Evolutionary conservation across 2,888 invertebrate genomes (phyloP), one percentile per base, ranked within the genome.

Genomic region (Pristionchus exspectatus): DNA sequence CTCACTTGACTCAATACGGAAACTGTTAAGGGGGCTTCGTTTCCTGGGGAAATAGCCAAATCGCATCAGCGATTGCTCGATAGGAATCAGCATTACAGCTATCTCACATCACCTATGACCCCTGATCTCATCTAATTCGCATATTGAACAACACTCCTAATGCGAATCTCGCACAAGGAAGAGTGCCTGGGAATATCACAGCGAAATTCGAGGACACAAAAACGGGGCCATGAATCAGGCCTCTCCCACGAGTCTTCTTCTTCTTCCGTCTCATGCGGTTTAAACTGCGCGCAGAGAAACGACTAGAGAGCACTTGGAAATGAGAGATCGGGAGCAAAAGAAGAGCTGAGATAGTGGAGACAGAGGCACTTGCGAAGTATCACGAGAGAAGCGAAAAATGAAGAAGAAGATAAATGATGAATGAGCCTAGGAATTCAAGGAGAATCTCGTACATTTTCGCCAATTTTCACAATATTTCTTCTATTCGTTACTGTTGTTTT

Each of bases 1-100:
- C 38, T 74, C 74, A n/a, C 50, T 81, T 50, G 50, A 81, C 81
- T 81, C 81, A 81, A 81, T 81, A 54, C 81, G 81, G 81, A 81
- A 81, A 81, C n/a, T 44, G 81, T 54, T 81, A 81, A 81, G 81
- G 38, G 72, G n/a, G 77, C 9, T 30, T 66, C n/a, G 12, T n/a
- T 27, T 63, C 63, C 63, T n/a, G 18, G 59, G 27, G 10, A 30
- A 10, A n/a, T 4, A 33, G 10, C 33, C 30, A 30, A 74, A 21
- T 38, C 74, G 21, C 14, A 74, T 38, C 38, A 44, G 12, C 14
- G 7, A 21, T 63, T 63, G 14, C 30, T 4, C 30, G 30, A 30
- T 30, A 33, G 21, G 16, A 16, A 30, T 30, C 72, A 30, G 16
- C 14, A 21, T 72, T 27, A 33, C 10, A 50, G 44, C 9, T 50